These are phyloP conservation scores for Leptonema lineaticorne DNA, from an alignment of 1,140 invertebrate species.

Conservation along the genomic window DNA sequence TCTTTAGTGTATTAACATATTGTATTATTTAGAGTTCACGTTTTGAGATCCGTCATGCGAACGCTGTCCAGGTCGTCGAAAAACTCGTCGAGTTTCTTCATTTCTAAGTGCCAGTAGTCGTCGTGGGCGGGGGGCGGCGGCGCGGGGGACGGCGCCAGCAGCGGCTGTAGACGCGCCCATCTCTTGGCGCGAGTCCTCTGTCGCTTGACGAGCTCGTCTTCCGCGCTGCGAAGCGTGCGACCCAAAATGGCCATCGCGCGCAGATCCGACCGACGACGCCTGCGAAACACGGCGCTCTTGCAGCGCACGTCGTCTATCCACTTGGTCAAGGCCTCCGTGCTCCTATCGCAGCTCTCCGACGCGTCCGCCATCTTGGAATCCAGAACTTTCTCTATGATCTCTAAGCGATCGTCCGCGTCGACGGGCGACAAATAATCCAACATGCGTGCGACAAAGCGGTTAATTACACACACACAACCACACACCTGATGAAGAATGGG, in stretches of 20 bases:
- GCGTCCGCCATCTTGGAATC: constrained; percentile 5
- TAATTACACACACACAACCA: too few relatives aligned
- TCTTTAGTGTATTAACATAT: neutral
- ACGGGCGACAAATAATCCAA: too few relatives aligned
- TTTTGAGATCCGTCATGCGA: constrained; percentile 23
- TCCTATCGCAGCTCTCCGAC: neutral
- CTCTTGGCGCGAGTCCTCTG: constrained; percentile 31
- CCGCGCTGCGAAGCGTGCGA: constrained; percentile 21
- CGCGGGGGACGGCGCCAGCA: constrained; percentile 4
- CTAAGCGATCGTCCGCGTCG: neutral
- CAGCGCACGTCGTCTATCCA: constrained; percentile 37
- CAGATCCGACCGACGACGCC: constrained; percentile 22
- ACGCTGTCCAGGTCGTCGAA: constrained; percentile 35
- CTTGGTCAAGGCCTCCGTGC: constrained; percentile 32
- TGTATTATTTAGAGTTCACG: neutral
- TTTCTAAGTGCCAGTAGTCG: constrained; percentile 21
- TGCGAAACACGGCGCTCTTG: constrained; percentile 20
- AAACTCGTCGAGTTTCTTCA: constrained; percentile 35
- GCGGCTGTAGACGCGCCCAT: constrained; percentile 29
- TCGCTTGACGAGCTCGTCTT: constrained; percentile 32
- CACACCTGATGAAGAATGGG: too few relatives aligned
- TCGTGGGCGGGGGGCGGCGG: constrained; percentile 7
- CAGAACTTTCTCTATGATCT: neutral
- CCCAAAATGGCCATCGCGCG: constrained; percentile 29
- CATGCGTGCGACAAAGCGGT: too few relatives aligned